Conservation (phyloP, 2,113 vertebrate species). For the Gasterosteus aculeatus region DNA sequence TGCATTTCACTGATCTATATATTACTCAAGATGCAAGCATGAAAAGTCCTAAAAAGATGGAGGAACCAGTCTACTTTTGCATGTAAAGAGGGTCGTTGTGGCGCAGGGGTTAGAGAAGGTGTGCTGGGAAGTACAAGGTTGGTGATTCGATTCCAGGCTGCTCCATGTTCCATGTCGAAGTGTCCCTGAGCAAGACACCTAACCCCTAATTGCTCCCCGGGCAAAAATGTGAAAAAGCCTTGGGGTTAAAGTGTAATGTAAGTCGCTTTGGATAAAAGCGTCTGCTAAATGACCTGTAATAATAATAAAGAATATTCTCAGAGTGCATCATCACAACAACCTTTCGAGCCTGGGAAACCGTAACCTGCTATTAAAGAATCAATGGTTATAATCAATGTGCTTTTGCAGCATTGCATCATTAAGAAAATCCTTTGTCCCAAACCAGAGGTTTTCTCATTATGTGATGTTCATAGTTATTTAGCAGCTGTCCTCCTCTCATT, state of each 20-base stretch:
- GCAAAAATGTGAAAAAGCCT: too few relatives aligned
- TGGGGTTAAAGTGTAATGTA: too few relatives aligned
- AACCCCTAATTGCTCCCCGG: too few relatives aligned
- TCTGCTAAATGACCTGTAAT: too few relatives aligned
- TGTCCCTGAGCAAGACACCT: too few relatives aligned
- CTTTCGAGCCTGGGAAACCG: constrained; percentile 24
- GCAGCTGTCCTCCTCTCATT: constrained; percentile 27
- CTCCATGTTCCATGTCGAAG: too few relatives aligned
- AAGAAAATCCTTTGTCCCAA: constrained; percentile 31
- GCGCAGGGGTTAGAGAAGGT: too few relatives aligned
- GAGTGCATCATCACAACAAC: constrained; percentile 18
- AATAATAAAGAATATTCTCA: too few relatives aligned
- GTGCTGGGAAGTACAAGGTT: too few relatives aligned
- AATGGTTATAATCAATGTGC: constrained; percentile 47
- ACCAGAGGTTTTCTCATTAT: constrained; percentile 17
- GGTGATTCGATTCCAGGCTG: too few relatives aligned
- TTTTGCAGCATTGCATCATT: constrained; percentile 35
- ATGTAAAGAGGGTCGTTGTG: too few relatives aligned
- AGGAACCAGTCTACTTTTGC: not conserved
- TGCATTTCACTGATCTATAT: not conserved
- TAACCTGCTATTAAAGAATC: constrained; percentile 39
- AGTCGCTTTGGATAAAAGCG: too few relatives aligned
- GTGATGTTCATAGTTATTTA: constrained; percentile 42
- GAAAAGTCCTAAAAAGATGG: not conserved
- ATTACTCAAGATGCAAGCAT: not conserved